phyloP scores from a whole-genome alignment of 2,797 vertebrate genomes.

The Onychomys leucogaster region DNA sequence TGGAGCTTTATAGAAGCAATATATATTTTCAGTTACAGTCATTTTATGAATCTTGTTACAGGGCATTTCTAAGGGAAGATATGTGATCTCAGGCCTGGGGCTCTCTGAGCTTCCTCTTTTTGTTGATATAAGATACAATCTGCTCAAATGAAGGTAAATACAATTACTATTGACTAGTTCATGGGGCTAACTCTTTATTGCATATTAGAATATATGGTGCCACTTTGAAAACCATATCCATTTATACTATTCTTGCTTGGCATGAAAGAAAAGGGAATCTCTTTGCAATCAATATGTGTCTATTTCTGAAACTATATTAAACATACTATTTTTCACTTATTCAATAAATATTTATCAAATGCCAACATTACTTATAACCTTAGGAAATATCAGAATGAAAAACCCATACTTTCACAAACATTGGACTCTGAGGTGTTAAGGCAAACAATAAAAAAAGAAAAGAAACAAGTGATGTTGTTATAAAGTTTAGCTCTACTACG shows the following conservation, averaged over 20 bases:
- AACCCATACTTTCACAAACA: not conserved
- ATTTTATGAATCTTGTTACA: constrained; percentile 1
- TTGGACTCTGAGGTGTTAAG: not conserved
- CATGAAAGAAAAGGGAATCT: not conserved
- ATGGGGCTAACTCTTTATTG: not conserved
- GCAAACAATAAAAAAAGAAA: not conserved
- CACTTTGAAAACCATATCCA: not conserved
- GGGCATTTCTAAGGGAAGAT: not conserved
- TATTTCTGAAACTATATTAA: not conserved
- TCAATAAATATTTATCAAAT: constrained; percentile 43
- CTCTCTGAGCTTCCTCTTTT: not conserved
- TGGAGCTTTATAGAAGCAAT: not conserved
- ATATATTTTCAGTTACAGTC: not conserved
- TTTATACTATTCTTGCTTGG: not conserved
- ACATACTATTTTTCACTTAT: not conserved
- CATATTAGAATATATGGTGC: not conserved
- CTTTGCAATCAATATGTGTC: not conserved
- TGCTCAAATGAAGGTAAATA: constrained; percentile 34
- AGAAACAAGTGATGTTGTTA: not conserved
- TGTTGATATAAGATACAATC: not conserved
- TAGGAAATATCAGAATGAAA: not conserved
- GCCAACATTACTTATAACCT: not conserved
- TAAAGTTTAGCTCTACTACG: not conserved
- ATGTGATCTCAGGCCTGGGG: not conserved
- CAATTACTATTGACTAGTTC: constrained; percentile 26